A percentile compares a stretch with the other conserved stretches of the same genome.
Conservation (phyloP, 2,888 invertebrate genomes). For the Gastracanthus pulcherrimus region DNA sequence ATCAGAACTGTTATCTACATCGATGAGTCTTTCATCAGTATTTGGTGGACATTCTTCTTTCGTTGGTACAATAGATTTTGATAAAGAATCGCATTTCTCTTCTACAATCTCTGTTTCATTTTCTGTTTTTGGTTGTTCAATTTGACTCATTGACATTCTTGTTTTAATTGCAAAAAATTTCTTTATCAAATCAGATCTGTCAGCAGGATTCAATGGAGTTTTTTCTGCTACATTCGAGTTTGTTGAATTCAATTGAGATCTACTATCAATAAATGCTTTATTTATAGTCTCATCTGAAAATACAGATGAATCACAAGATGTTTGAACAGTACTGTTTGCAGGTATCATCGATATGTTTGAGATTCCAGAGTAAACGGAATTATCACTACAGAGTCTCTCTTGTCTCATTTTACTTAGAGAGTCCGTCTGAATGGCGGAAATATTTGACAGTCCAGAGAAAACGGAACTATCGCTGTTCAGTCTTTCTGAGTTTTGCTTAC, state of each 20-base stretch:
- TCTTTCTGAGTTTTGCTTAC: conserved; percentile 36
- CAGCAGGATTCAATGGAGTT: conserved; percentile 40
- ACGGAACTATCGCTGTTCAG: conserved; percentile 60
- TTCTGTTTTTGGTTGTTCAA: not conserved
- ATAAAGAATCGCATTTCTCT: conserved; percentile 13
- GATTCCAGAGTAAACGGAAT: conserved; percentile 56
- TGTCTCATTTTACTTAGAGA: conserved; percentile 53
- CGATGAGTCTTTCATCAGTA: conserved; percentile 64
- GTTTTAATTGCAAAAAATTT: conserved; percentile 63
- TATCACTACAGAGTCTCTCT: conserved; percentile 47
- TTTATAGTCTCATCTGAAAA: conserved; percentile 65
- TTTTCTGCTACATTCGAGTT: conserved; percentile 21
- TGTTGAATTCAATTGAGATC: conserved; percentile 40
- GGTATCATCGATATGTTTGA: conserved; percentile 50
- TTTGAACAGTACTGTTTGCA: not conserved
- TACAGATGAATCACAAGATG: conserved; percentile 26
- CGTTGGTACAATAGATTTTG: conserved; percentile 10
- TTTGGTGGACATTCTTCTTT: not conserved
- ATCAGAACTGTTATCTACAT: conserved; percentile 65
- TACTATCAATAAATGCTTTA: conserved; percentile 65
- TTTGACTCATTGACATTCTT: conserved; percentile 49
- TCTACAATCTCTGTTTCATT: not conserved
- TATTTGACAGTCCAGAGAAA: conserved; percentile 65
- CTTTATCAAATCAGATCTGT: conserved; percentile 62
- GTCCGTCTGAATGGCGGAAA: conserved; percentile 65